These are phyloP conservation scores for Chydorus sphaericus DNA, from an alignment of 2,888 invertebrate genomes.

Conservation along the genomic window DNA sequence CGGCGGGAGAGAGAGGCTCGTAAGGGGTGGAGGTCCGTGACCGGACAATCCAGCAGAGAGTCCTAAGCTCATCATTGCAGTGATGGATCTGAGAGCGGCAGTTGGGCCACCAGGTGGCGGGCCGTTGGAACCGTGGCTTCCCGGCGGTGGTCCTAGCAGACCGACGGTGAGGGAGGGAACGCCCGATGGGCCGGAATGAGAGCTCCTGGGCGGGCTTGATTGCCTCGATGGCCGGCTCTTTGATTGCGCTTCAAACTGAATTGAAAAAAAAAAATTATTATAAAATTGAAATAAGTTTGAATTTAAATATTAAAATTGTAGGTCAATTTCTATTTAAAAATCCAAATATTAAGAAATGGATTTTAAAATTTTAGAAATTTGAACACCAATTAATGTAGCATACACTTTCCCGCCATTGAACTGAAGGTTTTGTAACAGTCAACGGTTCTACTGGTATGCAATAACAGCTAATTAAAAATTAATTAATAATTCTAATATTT, in stretches of 20 bases:
- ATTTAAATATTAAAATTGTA: background rate
- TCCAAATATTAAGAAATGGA: background rate
- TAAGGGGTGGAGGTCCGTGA: constrained; percentile 16
- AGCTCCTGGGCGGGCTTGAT: constrained; percentile 44
- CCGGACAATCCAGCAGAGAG: constrained; percentile 27
- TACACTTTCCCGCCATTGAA: background rate
- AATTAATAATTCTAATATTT: background rate
- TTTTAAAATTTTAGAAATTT: background rate
- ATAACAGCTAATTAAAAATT: background rate
- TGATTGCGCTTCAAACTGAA: constrained; percentile 78
- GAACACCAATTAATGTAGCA: background rate
- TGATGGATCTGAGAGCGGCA: too few relatives aligned
- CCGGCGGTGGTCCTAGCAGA: background rate
- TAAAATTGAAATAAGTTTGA: too few relatives aligned
- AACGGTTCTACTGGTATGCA: constrained; percentile 5
- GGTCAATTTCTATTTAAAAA: background rate
- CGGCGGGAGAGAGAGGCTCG: constrained; percentile 5
- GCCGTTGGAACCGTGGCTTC: too few relatives aligned
- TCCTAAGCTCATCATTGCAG: constrained; percentile 27
- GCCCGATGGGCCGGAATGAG: constrained; percentile 34
- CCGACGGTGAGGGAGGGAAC: constrained; percentile 28
- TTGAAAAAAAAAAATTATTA: constrained; percentile 18
- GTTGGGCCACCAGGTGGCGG: too few relatives aligned
- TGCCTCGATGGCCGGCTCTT: constrained; percentile 75
- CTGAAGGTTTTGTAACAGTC: background rate